Evolutionary conservation across 1,140 invertebrate genomes (phyloP).

Genomic region (Trachymyrmex cornetzi): DNA sequence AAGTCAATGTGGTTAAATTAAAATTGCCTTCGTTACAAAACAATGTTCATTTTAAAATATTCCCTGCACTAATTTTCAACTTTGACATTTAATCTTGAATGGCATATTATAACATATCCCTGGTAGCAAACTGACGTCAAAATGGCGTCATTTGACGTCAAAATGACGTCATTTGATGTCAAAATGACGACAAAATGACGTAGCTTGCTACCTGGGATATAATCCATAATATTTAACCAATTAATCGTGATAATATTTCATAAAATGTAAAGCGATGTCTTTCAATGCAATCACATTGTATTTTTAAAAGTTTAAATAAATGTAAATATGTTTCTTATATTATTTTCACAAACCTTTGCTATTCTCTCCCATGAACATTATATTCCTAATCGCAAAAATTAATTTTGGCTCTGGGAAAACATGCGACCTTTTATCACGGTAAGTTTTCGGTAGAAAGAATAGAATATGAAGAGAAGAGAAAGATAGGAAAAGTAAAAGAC

Average conservation of each 20-base stretch:
- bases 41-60: neutral
- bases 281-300: neutral
- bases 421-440: neutral
- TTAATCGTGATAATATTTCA: neutral
- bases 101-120: neutral
- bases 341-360: neutral
- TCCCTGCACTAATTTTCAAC: neutral
- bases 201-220: no score
- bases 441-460: neutral
- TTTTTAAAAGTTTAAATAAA: neutral
- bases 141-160: no score
- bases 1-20: constrained; percentile 6
- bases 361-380: neutral
- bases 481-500: constrained; percentile 27
- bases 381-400: constrained; percentile 21
- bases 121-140: no score
- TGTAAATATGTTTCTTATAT: no score
- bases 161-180: no score
- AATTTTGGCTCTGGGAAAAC: neutral
- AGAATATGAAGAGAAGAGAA: constrained; percentile 7
- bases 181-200: no score
- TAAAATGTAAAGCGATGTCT: neutral
- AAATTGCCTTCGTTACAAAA: neutral
- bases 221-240: neutral
- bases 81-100: neutral